Base-by-base conservation (phyloP, 2,888 invertebrate genomes). In the Myathropa florea region DNA sequence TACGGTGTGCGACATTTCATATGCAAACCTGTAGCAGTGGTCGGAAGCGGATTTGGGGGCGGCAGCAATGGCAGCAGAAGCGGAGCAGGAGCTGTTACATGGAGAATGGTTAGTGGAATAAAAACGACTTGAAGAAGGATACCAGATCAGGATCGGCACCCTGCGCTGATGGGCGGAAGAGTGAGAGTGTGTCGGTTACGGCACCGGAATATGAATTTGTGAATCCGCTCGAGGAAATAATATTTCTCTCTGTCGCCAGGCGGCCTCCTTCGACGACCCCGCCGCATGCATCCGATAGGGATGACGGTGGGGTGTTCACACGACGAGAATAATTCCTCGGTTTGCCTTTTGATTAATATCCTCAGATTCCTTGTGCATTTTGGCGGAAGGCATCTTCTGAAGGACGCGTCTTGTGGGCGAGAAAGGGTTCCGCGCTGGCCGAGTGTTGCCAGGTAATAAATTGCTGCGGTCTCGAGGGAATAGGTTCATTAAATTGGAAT, bases 1-100 rank as follows among this genome's bases (percentile, higher is more conserved):
- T 83, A 73, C 73, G 78, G 68, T 83, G 71, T 86, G 82, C 73
- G 83, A 86, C 83, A 86, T 86, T 86, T 86, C 78, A 85, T 82
- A 86, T 77, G 82, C 64, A 83, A 86, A 83, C 83, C 85, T 86
- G 83, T 85, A 70, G 65, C 46, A 46, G 75, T 60, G 61, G 60
- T 73, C 30, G 68, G 30, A 26, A 26, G 7, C 33, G 55, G 10
- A 24, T 33, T n/a, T 26, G 39, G n/a, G 30, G n/a, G 36, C 18
- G 30, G 28, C 33, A 46, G 59, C 30, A 3, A 18, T 60, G 26
- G 61, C 14, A 63, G 18, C 18, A 70, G 39, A 33, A n/a, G n/a
- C n/a, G n/a, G n/a, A 7, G 1, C 33, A 1, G 33, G 33, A 33
- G 9, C 33, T 33, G 33, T 10, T 6, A 10, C 33, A 7, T 33